Conservation (phyloP, 2,888 invertebrate genomes). For the Subacronicta megacephala region DNA sequence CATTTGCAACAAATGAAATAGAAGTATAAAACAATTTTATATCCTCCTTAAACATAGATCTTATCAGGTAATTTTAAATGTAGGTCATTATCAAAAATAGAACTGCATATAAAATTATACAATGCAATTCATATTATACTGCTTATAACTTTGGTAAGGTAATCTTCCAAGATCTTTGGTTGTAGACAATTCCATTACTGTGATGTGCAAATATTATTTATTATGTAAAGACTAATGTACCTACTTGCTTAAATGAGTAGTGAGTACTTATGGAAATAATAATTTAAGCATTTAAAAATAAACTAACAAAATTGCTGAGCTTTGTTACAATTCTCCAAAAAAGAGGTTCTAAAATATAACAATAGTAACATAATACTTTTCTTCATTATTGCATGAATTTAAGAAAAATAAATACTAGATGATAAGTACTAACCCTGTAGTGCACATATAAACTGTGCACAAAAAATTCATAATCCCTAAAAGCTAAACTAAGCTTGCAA, state of each 20-base stretch:
- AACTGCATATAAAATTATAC: conserved; percentile 54
- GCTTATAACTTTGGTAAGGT: conserved; percentile 66
- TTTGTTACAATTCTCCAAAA: conserved; percentile 51
- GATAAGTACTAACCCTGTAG: conserved; percentile 55
- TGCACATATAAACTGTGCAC: conserved; percentile 41
- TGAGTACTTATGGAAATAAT: conserved; percentile 42
- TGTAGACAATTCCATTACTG: conserved; percentile 60
- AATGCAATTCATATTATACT: conserved; percentile 58
- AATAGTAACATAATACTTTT: conserved; percentile 53
- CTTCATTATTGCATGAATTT: conserved; percentile 31
- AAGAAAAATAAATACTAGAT: conserved; percentile 46
- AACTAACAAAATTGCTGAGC: conserved; percentile 50
- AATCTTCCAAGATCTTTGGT: conserved; percentile 70
- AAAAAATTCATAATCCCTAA: conserved; percentile 48
- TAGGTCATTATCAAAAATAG: conserved; percentile 65
- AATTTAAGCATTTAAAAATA: conserved; percentile 45
- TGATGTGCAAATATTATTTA: conserved; percentile 54
- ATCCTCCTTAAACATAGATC: conserved; percentile 39
- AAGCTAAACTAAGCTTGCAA: conserved; percentile 47
- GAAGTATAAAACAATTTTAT: conserved; percentile 22
- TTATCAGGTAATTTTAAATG: conserved; percentile 48
- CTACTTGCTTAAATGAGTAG: conserved; percentile 45
- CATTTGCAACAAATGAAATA: conserved; percentile 29
- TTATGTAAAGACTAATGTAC: conserved; percentile 50
- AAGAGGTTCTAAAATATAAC: conserved; percentile 49